These are phyloP conservation scores for Apotomis capreana DNA, from an alignment of 2,888 invertebrate genomes.

Conservation along the genomic window DNA sequence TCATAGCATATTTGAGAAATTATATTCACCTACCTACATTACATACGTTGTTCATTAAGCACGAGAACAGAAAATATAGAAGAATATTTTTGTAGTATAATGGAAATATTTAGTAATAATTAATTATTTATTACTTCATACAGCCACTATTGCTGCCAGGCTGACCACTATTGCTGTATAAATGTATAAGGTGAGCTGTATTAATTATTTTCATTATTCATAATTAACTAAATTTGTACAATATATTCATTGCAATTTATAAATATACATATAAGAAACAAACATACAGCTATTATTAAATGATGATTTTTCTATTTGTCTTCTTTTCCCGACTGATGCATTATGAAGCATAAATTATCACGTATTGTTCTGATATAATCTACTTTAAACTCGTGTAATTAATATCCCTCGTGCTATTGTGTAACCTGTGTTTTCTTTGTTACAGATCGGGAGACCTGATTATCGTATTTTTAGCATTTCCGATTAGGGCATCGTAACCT, in stretches of 20 bases:
- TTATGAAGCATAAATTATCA: constrained; percentile 59
- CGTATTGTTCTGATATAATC: constrained; percentile 49
- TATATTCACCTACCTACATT: background rate
- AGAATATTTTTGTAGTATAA: constrained; percentile 24
- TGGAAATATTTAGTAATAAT: background rate
- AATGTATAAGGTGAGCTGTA: constrained; percentile 32
- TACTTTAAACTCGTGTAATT: constrained; percentile 7
- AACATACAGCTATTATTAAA: constrained; percentile 27
- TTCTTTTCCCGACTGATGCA: constrained; percentile 72
- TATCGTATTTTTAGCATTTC: constrained; percentile 31
- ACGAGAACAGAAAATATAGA: background rate
- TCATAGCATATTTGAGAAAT: too few relatives aligned
- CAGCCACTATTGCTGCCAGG: background rate
- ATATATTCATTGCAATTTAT: background rate
- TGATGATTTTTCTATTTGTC: constrained; percentile 68
- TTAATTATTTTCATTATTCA: background rate
- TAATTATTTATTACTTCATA: background rate
- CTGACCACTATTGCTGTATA: constrained; percentile 26
- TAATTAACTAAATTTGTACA: background rate
- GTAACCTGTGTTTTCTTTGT: constrained; percentile 43
- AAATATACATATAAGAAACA: background rate
- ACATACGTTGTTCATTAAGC: background rate
- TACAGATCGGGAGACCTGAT: constrained; percentile 47
- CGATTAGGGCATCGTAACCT: constrained; percentile 6
- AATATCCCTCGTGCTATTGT: background rate